Conservation (phyloP, 2,888 invertebrate genomes). For the Microplitis manilae region DNA sequence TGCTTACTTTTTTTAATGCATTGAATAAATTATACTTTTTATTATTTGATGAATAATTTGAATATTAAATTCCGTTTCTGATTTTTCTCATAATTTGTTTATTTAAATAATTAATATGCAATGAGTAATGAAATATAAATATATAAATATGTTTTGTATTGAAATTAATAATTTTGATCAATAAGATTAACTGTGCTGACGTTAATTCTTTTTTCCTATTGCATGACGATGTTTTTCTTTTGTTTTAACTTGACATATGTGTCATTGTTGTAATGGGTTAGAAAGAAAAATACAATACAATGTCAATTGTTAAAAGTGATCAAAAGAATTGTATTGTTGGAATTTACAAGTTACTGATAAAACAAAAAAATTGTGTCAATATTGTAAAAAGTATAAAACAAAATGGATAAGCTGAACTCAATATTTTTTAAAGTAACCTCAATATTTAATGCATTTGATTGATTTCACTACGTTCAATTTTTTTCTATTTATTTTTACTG, state of each 20-base stretch:
- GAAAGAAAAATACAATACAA: neutral
- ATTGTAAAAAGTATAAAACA: neutral
- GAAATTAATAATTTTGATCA: neutral
- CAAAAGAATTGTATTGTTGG: neutral
- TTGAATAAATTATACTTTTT: neutral
- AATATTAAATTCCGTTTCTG: no score
- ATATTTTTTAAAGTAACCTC: neutral
- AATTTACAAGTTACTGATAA: neutral
- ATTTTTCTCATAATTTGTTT: no score
- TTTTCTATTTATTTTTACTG: neutral
- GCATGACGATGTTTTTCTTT: neutral
- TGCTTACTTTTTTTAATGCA: neutral
- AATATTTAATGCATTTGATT: neutral
- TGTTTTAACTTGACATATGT: neutral
- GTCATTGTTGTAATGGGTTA: neutral
- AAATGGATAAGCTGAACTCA: neutral
- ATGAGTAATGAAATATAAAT: neutral
- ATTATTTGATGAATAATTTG: neutral
- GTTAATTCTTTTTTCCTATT: neutral
- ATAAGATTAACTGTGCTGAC: neutral
- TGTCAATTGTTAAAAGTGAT: neutral
- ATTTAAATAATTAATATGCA: neutral
- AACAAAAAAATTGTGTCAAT: neutral
- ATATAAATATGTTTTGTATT: neutral
- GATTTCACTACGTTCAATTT: neutral